These are phyloP conservation scores for Danio tinwini DNA, from an alignment of 2,797 vertebrate species.

Conservation along the genomic window DNA sequence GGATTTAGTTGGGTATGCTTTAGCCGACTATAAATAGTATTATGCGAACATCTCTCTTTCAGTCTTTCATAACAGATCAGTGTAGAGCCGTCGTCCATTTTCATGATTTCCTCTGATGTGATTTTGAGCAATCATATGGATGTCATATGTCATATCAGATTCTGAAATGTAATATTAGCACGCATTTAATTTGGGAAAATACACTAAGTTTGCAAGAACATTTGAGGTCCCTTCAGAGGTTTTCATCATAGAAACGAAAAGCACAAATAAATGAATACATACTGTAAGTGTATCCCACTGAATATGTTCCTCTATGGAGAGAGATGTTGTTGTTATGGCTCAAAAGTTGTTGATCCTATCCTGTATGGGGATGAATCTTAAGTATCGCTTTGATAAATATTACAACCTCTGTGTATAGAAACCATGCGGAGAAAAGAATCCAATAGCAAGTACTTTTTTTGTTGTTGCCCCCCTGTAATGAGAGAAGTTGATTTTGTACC, in stretches of 20 bases:
- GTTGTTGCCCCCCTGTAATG: too few relatives aligned
- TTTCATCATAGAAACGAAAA: neutral
- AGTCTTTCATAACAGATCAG: neutral
- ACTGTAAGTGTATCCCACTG: too few relatives aligned
- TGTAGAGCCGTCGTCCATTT: conserved; percentile 5
- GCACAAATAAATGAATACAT: too few relatives aligned
- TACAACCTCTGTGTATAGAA: too few relatives aligned
- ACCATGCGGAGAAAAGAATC: too few relatives aligned
- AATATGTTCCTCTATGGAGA: too few relatives aligned
- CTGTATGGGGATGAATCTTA: too few relatives aligned
- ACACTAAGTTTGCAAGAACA: neutral
- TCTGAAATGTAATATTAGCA: neutral
- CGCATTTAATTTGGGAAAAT: neutral
- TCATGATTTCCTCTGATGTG: neutral
- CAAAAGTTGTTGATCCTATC: neutral
- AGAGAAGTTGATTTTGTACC: too few relatives aligned
- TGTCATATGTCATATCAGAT: neutral
- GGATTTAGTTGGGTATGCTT: conserved; percentile 5
- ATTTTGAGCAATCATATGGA: neutral
- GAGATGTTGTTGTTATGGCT: neutral
- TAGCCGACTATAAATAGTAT: conserved; percentile 19
- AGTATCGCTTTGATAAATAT: too few relatives aligned
- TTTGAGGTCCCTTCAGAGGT: too few relatives aligned
- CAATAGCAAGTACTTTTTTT: too few relatives aligned
- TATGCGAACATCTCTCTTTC: neutral